phyloP scores from a whole-genome alignment of 2,113 vertebrate genomes.

The Microcebus ravelobensis region DNA sequence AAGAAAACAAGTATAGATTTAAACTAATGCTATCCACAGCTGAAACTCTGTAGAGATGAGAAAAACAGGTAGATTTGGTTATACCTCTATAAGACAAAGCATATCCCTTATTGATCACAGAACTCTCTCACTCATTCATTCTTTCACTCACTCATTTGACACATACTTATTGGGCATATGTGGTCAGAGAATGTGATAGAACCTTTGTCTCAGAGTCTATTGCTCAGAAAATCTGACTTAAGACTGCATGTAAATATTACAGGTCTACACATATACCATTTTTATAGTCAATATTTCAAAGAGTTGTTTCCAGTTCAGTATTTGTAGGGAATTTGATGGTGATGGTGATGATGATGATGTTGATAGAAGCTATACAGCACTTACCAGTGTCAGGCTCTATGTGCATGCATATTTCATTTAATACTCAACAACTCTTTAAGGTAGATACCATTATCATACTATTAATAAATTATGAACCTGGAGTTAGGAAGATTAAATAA shows the following conservation, averaged over 20 bases:
- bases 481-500: background rate
- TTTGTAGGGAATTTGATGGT: background rate
- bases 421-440: background rate
- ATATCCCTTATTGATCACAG: background rate
- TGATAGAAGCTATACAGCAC: background rate
- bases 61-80: constrained; percentile 12
- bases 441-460: background rate
- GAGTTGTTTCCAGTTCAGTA: background rate
- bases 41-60: constrained; percentile 26
- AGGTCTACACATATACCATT: background rate
- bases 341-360: background rate
- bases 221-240: background rate
- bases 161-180: background rate
- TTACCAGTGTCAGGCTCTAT: background rate
- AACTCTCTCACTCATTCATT: background rate
- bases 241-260: background rate
- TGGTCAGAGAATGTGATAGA: background rate
- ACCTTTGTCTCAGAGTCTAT: background rate
- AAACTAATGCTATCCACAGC: constrained; percentile 50
- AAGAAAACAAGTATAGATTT: constrained; percentile 56
- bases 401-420: background rate
- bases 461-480: background rate
- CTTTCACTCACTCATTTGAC: background rate
- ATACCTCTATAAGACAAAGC: constrained; percentile 1
- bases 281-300: background rate